Conservation (phyloP, 1,140 invertebrate species). For the Eumaeus atala region DNA sequence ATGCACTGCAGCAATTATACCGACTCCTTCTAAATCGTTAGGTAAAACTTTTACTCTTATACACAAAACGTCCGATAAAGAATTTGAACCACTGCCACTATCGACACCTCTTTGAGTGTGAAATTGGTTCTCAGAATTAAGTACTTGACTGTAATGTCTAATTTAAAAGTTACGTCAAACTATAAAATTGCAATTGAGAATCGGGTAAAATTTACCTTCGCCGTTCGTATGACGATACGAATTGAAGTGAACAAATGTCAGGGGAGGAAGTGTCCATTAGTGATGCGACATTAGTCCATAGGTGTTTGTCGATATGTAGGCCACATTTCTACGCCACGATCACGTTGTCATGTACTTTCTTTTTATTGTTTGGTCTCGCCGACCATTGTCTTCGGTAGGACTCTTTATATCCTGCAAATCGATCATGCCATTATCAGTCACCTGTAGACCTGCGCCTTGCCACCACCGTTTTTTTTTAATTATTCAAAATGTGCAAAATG, state of each 20-base stretch:
- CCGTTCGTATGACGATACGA: constrained; percentile 36
- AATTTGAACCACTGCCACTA: no score
- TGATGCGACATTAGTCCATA: constrained; percentile 60
- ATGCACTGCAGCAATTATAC: no score
- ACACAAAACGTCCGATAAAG: no score
- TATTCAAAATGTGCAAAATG: constrained; percentile 54
- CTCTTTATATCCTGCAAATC: constrained; percentile 67
- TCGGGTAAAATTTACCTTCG: constrained; percentile 40
- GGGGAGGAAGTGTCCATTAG: constrained; percentile 51
- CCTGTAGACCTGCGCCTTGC: constrained; percentile 36
- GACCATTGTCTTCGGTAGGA: constrained; percentile 57
- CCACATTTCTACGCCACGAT: constrained; percentile 58
- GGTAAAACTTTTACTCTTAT: no score
- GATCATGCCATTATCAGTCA: constrained; percentile 56
- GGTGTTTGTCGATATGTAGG: constrained; percentile 43
- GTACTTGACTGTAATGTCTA: no score
- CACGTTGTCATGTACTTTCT: constrained; percentile 67
- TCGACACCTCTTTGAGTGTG: no score
- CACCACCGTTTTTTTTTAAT: constrained; percentile 39
- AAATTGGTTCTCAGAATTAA: no score
- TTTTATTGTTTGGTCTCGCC: constrained; percentile 60
- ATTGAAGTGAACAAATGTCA: constrained; percentile 39
- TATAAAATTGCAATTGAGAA: constrained; percentile 14
- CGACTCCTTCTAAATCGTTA: no score
- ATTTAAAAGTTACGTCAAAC: background rate